Evolutionary conservation across 64 coral and sea anemone species (phyloP).

Genomic region (Pocillopora verrucosa): DNA sequence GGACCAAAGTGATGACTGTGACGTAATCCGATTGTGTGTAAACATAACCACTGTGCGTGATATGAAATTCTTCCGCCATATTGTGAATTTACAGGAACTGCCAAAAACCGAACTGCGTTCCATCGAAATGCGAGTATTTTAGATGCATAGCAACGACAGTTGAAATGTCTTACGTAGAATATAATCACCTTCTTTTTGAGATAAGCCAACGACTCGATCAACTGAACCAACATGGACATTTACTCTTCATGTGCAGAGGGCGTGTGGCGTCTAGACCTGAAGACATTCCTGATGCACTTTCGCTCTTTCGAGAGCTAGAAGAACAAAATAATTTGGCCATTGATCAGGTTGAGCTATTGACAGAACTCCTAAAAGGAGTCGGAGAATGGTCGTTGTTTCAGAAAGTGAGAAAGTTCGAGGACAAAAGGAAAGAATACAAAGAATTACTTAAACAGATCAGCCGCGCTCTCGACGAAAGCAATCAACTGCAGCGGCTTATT

Average conservation of each 20-base stretch:
- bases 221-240: neutral
- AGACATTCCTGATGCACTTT: neutral
- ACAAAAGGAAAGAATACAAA: neutral
- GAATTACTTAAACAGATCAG: neutral
- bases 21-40: too few relatives aligned
- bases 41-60: too few relatives aligned
- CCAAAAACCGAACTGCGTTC: too few relatives aligned
- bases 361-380: neutral
- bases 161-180: neutral
- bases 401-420: neutral
- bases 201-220: neutral
- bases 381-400: neutral
- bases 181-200: neutral
- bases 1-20: too few relatives aligned
- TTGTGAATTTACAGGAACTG: too few relatives aligned
- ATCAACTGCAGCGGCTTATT: neutral
- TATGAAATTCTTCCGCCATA: too few relatives aligned
- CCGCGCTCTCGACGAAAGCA: neutral
- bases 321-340: neutral
- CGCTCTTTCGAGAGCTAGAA: neutral
- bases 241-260: slow-evolving; percentile 4
- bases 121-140: neutral
- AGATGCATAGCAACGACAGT: neutral
- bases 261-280: neutral
- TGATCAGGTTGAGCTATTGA: neutral